These are phyloP conservation scores for Chymomyza caudatula DNA, from an alignment of 2,888 invertebrate species.

Conservation along the genomic window DNA sequence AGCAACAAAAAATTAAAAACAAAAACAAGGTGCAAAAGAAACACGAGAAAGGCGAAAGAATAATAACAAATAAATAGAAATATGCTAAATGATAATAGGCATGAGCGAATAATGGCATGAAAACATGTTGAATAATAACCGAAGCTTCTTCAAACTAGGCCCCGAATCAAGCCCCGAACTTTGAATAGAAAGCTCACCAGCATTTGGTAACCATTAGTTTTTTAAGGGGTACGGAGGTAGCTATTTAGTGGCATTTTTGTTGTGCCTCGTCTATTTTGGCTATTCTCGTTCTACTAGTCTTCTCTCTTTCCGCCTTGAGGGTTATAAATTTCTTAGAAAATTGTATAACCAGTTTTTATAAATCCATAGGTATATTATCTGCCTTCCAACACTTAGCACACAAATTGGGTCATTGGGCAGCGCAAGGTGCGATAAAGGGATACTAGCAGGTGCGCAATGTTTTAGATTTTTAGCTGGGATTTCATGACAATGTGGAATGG, in stretches of 20 bases:
- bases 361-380: not conserved
- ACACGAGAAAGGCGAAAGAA: conserved; percentile 28
- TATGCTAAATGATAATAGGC: conserved; percentile 57
- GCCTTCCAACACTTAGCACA: no score
- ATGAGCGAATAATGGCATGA: conserved; percentile 46
- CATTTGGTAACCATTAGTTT: not conserved
- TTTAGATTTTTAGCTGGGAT: not conserved
- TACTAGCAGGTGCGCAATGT: not conserved
- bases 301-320: not conserved
- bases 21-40: conserved; percentile 8
- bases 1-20: conserved; percentile 20
- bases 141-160: no score
- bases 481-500: no score
- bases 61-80: conserved; percentile 53
- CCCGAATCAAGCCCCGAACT: not conserved
- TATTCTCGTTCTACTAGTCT: not conserved
- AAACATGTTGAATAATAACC: not conserved
- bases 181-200: not conserved
- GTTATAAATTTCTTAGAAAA: not conserved
- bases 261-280: not conserved
- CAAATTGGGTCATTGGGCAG: not conserved
- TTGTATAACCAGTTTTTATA: not conserved
- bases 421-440: not conserved
- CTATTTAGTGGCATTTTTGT: not conserved
- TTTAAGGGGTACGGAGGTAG: not conserved